A percentile compares a stretch with the other conserved stretches of the same genome.
These are phyloP conservation scores for Pomacea maculata DNA, from an alignment of 1,140 invertebrate species.

Conservation along the genomic window DNA sequence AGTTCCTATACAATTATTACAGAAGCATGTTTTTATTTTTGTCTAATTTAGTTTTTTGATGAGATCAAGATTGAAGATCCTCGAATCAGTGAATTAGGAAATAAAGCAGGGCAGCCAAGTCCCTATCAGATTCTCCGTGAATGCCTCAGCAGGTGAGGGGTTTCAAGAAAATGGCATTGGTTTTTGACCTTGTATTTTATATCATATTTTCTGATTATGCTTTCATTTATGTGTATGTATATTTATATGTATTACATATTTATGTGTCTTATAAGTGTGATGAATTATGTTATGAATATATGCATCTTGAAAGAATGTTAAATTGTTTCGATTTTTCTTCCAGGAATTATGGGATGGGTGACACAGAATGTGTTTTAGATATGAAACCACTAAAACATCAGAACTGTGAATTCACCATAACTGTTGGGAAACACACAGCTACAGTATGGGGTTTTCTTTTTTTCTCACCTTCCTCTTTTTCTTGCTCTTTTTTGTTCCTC, in stretches of 20 bases:
- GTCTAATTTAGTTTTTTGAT: conserved; percentile 84
- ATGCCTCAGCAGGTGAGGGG: conserved; percentile 79
- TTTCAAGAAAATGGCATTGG: not conserved
- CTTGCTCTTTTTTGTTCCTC: too few relatives aligned
- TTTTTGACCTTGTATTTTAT: not conserved
- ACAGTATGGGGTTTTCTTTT: conserved; percentile 50
- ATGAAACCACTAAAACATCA: conserved; percentile 90
- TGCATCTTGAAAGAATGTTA: not conserved
- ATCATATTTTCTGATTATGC: not conserved
- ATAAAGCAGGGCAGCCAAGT: conserved; percentile 92
- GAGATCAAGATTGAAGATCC: conserved; percentile 93
- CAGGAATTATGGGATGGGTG: conserved; percentile 88
- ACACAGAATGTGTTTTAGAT: conserved; percentile 87
- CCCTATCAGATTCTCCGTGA: conserved; percentile 93
- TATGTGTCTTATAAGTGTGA: not conserved
- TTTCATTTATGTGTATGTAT: not conserved
- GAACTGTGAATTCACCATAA: conserved; percentile 94
- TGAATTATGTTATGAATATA: not conserved
- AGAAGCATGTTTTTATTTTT: not conserved
- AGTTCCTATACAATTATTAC: too few relatives aligned
- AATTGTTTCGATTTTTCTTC: conserved; percentile 1
- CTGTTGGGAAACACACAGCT: conserved; percentile 86
- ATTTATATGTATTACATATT: not conserved
- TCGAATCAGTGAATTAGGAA: conserved; percentile 90
- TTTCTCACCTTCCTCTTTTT: not conserved